Conservation (phyloP, 2,888 invertebrate species). For the Aricia artaxerxes region DNA sequence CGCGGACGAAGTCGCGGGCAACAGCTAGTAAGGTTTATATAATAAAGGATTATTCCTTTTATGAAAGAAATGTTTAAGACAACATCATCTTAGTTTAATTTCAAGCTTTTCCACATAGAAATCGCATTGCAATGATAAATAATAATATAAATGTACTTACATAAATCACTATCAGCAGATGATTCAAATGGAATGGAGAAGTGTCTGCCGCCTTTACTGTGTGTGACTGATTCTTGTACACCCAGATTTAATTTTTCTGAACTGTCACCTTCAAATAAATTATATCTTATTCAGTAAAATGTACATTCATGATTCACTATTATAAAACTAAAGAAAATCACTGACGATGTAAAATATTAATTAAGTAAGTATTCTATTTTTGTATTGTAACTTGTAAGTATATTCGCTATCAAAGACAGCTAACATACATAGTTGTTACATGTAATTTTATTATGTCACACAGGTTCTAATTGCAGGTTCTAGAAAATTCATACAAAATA, state of each 20-base stretch:
- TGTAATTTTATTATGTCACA: too few relatives aligned
- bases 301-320: neutral
- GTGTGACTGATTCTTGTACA: slow-evolving; percentile 49
- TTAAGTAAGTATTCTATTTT: neutral
- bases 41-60: neutral
- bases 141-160: slow-evolving; percentile 55
- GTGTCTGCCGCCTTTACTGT: slow-evolving; percentile 68
- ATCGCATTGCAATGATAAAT: neutral
- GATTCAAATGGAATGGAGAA: slow-evolving; percentile 74
- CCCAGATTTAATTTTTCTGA: slow-evolving; percentile 60
- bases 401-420: neutral
- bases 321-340: neutral
- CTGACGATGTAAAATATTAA: too few relatives aligned
- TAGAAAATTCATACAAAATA: too few relatives aligned
- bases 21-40: too few relatives aligned
- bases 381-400: neutral
- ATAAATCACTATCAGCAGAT: slow-evolving; percentile 67
- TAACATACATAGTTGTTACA: neutral
- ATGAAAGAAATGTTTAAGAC: neutral
- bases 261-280: slow-evolving; percentile 57
- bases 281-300: slow-evolving; percentile 32
- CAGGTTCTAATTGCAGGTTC: too few relatives aligned
- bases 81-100: neutral
- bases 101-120: neutral
- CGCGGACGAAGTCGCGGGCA: too few relatives aligned